Conservation (phyloP, 2,113 vertebrate species). For the Phrynocephalus versicolor region DNA sequence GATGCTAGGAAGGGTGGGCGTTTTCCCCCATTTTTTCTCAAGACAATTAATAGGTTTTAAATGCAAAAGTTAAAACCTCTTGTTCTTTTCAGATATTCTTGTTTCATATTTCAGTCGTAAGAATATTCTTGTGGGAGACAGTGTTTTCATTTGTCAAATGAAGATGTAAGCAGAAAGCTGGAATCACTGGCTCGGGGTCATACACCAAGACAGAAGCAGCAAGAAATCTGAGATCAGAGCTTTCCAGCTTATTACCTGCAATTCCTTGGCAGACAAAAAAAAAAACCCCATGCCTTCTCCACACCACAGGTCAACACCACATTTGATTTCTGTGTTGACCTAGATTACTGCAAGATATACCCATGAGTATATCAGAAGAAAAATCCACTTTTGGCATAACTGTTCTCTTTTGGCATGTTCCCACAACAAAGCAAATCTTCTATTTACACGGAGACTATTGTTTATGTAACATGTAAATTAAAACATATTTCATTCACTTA, state of each 20-base stretch:
- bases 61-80: not conserved
- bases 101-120: not conserved
- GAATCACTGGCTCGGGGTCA: not conserved
- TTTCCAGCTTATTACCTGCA: not conserved
- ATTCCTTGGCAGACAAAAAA: not conserved
- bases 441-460: not conserved
- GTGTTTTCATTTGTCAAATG: not conserved
- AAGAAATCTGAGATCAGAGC: not conserved
- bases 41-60: conserved; percentile 26
- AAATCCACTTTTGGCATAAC: not conserved
- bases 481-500: not conserved
- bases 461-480: not conserved
- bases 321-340: not conserved
- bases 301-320: too few relatives aligned
- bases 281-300: too few relatives aligned
- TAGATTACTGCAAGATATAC: not conserved
- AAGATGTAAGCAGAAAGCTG: conserved; percentile 8
- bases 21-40: conserved; percentile 33
- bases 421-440: not conserved
- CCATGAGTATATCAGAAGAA: not conserved
- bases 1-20: conserved; percentile 56
- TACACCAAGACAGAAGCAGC: not conserved
- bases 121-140: not conserved
- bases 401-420: rapidly evolving
- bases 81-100: not conserved